A percentile compares a stretch with the other conserved stretches of the same genome.
These are phyloP conservation scores for Drosophila simulans DNA, from an alignment of 1,140 invertebrate genomes.

Conservation along the genomic window DNA sequence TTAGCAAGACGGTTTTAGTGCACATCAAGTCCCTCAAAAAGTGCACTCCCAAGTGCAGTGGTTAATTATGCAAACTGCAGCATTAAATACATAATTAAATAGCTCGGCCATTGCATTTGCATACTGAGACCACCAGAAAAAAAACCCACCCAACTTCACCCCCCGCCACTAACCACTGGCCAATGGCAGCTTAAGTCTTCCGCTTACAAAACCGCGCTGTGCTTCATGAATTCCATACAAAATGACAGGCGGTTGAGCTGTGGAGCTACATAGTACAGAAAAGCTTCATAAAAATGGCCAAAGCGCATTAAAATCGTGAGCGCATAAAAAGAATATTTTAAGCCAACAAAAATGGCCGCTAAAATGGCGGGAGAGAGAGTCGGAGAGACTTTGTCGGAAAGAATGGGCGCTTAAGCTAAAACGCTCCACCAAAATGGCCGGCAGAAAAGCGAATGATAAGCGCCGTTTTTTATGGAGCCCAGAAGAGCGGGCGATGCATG, in stretches of 20 bases:
- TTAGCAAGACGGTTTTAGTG: constrained; percentile 21
- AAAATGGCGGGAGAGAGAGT: background rate
- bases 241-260: constrained; percentile 32
- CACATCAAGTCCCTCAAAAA: too few species aligned
- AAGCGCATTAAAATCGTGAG: constrained; percentile 76
- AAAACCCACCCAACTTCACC: background rate
- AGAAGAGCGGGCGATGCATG: constrained; percentile 28
- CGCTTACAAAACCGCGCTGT: constrained; percentile 58
- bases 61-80: constrained; percentile 60
- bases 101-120: constrained; percentile 45
- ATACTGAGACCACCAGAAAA: constrained; percentile 5
- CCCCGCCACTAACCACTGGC: background rate
- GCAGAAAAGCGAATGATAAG: constrained; percentile 41
- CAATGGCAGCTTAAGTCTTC: constrained; percentile 49
- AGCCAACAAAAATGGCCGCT: constrained; percentile 53
- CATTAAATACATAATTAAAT: constrained; percentile 63
- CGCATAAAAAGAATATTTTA: constrained; percentile 72
- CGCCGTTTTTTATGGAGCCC: constrained; percentile 42
- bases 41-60: constrained; percentile 6
- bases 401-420: constrained; percentile 63
- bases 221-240: constrained; percentile 71
- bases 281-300: constrained; percentile 67
- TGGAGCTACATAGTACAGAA: background rate
- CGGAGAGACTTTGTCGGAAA: constrained; percentile 3
- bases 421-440: constrained; percentile 50